Conservation (phyloP, 2,113 vertebrate species). For the Ciconia boyciana region DNA sequence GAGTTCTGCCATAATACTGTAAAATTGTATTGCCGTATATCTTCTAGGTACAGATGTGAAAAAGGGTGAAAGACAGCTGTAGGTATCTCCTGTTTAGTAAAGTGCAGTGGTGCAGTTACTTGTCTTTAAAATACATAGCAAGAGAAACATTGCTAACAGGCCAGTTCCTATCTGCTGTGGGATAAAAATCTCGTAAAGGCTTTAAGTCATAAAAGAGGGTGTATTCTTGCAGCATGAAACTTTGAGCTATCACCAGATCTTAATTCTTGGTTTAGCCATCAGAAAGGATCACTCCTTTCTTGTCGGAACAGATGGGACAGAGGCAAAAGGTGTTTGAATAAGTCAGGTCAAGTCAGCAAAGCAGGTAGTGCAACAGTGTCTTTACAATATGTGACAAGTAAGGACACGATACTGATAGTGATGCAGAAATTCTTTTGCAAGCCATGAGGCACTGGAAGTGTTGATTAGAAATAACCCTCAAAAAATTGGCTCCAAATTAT, state of each 20-base stretch:
- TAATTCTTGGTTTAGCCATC: not conserved
- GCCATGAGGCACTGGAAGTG: not conserved
- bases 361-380: not conserved
- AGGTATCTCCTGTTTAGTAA: not conserved
- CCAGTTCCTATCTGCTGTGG: not conserved
- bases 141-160: not conserved
- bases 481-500: not conserved
- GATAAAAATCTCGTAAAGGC: not conserved
- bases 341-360: not conserved
- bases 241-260: not conserved
- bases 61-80: not conserved
- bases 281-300: not conserved
- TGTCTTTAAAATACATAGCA: not conserved
- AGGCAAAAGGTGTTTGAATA: not conserved
- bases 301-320: not conserved
- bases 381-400: not conserved
- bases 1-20: not conserved
- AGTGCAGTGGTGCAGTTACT: not conserved
- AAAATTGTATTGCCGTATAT: accelerated
- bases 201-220: not conserved
- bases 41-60: not conserved
- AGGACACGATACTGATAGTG: not conserved
- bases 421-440: not conserved
- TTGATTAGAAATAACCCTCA: not conserved
- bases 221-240: not conserved